Evolutionary conservation across 2,797 vertebrate genomes (phyloP).

Genomic region (Sciaenops ocellatus): DNA sequence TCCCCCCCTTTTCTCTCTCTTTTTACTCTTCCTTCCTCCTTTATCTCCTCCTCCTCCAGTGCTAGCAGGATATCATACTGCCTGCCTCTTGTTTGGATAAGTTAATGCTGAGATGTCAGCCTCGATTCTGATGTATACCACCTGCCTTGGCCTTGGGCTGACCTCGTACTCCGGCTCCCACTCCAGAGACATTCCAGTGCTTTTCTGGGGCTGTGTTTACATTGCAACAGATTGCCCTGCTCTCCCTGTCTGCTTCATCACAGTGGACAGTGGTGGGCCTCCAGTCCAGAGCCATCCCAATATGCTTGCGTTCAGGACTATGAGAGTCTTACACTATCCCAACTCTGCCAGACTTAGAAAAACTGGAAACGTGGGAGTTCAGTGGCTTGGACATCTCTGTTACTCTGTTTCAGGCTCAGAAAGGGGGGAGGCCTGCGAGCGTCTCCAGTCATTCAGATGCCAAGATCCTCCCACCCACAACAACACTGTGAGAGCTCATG

Average conservation of each 20-base stretch:
- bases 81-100: conserved; percentile 86
- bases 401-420: conserved; percentile 18
- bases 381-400: conserved; percentile 26
- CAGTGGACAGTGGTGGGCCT: conserved; percentile 44
- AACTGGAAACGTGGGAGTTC: neutral
- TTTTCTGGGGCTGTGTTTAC: conserved; percentile 87
- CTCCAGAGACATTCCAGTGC: conserved; percentile 86
- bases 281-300: conserved; percentile 20
- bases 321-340: neutral
- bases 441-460: conserved; percentile 58
- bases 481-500: conserved; percentile 64
- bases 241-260: conserved; percentile 63
- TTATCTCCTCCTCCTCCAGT: conserved; percentile 58
- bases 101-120: conserved; percentile 86
- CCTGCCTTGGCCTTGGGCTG: conserved; percentile 87
- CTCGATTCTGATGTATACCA: conserved; percentile 87
- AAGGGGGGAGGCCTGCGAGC: conserved; percentile 45
- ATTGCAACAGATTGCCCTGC: conserved; percentile 77
- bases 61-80: conserved; percentile 68
- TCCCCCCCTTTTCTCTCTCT: conserved; percentile 30
- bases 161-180: conserved; percentile 85
- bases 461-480: conserved; percentile 72
- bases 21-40: conserved; percentile 53
- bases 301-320: neutral
- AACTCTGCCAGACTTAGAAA: conserved; percentile 11